Evolutionary conservation across 2,113 vertebrate genomes (phyloP).

Genomic region (Amblyopsis rosae): DNA sequence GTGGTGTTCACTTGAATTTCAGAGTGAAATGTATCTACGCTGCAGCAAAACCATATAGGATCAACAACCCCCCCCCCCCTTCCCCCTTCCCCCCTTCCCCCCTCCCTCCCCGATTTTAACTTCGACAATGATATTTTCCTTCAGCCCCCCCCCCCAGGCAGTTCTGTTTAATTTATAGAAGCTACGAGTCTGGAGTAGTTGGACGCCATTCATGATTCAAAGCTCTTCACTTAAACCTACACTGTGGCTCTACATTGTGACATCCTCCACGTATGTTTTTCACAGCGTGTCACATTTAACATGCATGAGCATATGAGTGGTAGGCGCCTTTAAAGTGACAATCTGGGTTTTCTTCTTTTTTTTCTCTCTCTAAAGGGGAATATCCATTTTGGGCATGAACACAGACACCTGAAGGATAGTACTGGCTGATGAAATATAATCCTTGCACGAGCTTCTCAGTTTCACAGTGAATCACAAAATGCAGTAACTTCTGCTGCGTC

Average conservation of each 20-base stretch:
- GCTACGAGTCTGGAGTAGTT: slow-evolving; percentile 35
- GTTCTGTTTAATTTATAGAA: slow-evolving; percentile 56
- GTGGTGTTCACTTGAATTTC: slow-evolving; percentile 10
- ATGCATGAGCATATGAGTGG: slow-evolving; percentile 51
- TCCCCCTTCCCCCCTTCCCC: background rate
- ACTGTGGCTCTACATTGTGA: slow-evolving; percentile 32
- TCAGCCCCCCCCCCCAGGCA: slow-evolving; percentile 20
- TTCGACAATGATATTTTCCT: slow-evolving; percentile 28
- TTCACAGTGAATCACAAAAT: background rate
- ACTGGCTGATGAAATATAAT: slow-evolving; percentile 27
- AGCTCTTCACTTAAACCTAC: slow-evolving; percentile 53
- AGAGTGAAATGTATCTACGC: slow-evolving; percentile 23
- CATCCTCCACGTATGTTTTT: slow-evolving; percentile 58
- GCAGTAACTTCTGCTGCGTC: background rate
- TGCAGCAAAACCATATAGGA: slow-evolving; percentile 8
- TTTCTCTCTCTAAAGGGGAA: slow-evolving; percentile 15
- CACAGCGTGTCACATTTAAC: slow-evolving; percentile 65
- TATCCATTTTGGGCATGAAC: background rate
- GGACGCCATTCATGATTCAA: slow-evolving; percentile 61
- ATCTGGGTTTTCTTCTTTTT: background rate
- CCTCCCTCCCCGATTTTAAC: background rate
- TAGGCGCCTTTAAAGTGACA: slow-evolving; percentile 37
- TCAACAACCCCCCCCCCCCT: background rate
- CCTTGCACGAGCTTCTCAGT: background rate
- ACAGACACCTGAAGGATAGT: slow-evolving; percentile 10